Evolutionary conservation across 2,797 vertebrate species (phyloP).

Genomic region (Darevskia mixta): DNA sequence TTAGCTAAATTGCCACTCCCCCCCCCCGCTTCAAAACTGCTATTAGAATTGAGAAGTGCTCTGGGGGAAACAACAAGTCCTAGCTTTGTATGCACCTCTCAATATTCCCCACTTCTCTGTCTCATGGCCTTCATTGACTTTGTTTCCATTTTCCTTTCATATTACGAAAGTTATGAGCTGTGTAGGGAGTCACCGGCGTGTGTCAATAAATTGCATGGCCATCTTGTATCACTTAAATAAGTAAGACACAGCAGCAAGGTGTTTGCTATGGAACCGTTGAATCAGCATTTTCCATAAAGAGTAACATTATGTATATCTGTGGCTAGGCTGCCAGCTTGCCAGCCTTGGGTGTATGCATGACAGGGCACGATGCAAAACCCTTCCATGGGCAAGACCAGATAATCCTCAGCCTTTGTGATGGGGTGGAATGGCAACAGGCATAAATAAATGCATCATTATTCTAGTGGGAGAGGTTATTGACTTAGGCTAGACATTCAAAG

Average conservation of each 20-base stretch:
- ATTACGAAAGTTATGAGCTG: neutral
- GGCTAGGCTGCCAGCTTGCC: neutral
- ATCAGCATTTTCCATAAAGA: neutral
- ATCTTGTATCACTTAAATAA: neutral
- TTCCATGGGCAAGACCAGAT: neutral
- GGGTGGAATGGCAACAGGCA: neutral
- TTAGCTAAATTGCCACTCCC: no score
- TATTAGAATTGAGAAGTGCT: neutral
- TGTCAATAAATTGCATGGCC: neutral
- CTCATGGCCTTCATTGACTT: neutral
- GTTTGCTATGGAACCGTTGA: neutral
- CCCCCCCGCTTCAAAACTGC: neutral
- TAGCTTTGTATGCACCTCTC: no score
- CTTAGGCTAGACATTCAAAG: slow-evolving; percentile 54
- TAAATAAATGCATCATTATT: slow-evolving; percentile 57
- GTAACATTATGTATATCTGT: neutral
- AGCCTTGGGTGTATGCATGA: neutral
- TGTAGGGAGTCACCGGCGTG: neutral
- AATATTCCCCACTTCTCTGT: neutral
- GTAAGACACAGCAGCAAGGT: neutral
- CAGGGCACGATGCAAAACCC: neutral
- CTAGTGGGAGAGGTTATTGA: slow-evolving; percentile 43
- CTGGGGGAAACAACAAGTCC: neutral
- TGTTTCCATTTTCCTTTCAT: neutral
- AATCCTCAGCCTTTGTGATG: neutral